These are phyloP conservation scores for Calidris pugnax DNA, from an alignment of 2,113 vertebrate species.

Conservation along the genomic window DNA sequence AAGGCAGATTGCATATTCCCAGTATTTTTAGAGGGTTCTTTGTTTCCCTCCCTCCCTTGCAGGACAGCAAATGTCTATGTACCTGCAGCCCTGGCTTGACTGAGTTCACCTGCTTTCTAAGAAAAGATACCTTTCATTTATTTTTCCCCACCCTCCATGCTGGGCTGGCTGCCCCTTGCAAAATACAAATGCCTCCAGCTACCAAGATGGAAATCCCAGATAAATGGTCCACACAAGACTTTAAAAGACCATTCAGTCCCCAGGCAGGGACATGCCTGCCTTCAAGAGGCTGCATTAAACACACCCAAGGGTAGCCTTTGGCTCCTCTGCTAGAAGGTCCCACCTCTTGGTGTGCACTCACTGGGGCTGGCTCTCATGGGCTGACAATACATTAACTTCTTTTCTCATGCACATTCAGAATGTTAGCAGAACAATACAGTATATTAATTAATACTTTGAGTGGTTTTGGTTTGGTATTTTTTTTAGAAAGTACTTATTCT, in stretches of 20 bases:
- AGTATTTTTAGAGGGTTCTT: not conserved
- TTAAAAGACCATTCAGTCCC: not conserved
- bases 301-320: not conserved
- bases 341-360: fast-evolving
- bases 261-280: not conserved
- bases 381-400: not conserved
- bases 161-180: not conserved
- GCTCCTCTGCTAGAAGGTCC: not conserved
- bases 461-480: not conserved
- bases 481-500: not conserved
- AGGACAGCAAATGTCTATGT: not conserved
- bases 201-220: not conserved
- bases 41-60: not conserved
- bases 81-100: not conserved
- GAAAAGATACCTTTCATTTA: fast-evolving
- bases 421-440: not conserved
- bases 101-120: not conserved
- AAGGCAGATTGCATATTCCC: not conserved
- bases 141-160: not conserved
- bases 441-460: not conserved
- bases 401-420: not conserved
- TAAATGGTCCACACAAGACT: not conserved
- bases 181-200: not conserved
- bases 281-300: not conserved
- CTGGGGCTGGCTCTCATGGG: not conserved